A percentile compares a stretch with the other conserved stretches of the same genome.
Evolutionary conservation across 2,888 invertebrate genomes (phyloP).

Genomic region (Andrena dorsata): DNA sequence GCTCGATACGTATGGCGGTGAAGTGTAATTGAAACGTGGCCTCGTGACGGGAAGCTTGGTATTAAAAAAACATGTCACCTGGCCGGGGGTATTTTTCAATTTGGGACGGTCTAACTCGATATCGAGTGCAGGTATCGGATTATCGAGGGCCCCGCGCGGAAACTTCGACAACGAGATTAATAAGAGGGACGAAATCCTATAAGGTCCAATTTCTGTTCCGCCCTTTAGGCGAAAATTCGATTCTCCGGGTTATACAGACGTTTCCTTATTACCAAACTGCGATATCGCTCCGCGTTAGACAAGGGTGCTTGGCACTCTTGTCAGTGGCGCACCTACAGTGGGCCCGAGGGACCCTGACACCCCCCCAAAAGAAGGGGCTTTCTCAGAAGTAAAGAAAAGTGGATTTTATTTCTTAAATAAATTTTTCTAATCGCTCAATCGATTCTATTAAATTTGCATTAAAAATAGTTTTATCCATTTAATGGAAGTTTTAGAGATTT

Average conservation of each 20-base stretch:
- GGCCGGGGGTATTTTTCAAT: constrained; percentile 29
- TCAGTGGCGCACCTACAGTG: too few species aligned
- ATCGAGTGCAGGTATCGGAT: constrained; percentile 38
- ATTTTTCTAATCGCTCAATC: too few species aligned
- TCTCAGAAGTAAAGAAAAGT: too few species aligned
- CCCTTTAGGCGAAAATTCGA: constrained; percentile 40
- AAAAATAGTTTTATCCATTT: too few species aligned
- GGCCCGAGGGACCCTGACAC: too few species aligned
- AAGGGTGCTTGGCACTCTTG: too few species aligned
- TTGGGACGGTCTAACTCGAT: constrained; percentile 23
- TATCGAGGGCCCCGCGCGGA: constrained; percentile 30
- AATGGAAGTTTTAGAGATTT: too few species aligned
- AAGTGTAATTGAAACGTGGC: constrained; percentile 19
- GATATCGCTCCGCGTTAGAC: neutral
- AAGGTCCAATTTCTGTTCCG: constrained; percentile 51
- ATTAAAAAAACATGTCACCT: too few species aligned
- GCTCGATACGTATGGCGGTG: neutral
- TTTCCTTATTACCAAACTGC: constrained; percentile 8
- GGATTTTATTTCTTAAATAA: too few species aligned
- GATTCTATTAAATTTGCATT: too few species aligned
- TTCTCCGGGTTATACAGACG: neutral
- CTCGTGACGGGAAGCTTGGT: too few species aligned
- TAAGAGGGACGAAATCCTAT: constrained; percentile 54
- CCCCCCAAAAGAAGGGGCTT: too few species aligned
- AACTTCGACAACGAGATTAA: constrained; percentile 53